These are phyloP conservation scores for Perizoma flavofasciatum DNA, from an alignment of 2,888 invertebrate genomes.

Conservation along the genomic window DNA sequence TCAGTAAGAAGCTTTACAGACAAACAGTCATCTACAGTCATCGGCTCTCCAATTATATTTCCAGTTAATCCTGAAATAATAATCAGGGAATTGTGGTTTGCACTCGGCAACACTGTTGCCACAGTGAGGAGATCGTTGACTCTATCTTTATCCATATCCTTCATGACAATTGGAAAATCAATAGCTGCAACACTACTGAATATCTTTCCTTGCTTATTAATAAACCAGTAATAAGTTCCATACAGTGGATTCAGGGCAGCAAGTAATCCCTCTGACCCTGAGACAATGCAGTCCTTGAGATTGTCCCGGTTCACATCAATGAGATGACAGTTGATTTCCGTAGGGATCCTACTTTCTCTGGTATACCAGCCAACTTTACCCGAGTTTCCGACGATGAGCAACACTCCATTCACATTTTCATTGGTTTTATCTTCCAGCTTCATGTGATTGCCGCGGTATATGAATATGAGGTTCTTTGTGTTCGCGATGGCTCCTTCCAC, in stretches of 20 bases:
- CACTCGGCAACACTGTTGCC: conserved; percentile 77
- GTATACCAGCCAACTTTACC: conserved; percentile 91
- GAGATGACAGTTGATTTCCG: conserved; percentile 88
- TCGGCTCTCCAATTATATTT: conserved; percentile 85
- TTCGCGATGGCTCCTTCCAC: conserved; percentile 86
- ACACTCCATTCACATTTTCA: conserved; percentile 85
- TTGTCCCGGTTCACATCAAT: conserved; percentile 89
- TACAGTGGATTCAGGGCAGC: conserved; percentile 81
- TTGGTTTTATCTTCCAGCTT: conserved; percentile 74
- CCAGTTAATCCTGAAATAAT: conserved; percentile 89
- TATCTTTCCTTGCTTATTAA: conserved; percentile 80
- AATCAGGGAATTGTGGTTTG: conserved; percentile 85
- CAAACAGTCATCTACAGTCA: conserved; percentile 84
- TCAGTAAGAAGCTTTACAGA: conserved; percentile 83
- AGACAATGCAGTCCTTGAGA: conserved; percentile 89
- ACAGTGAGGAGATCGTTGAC: conserved; percentile 87
- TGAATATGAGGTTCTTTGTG: conserved; percentile 88
- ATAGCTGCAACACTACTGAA: conserved; percentile 82
- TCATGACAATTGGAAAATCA: conserved; percentile 88
- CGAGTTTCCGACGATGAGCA: conserved; percentile 87
- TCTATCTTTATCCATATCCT: conserved; percentile 89
- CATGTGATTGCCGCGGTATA: conserved; percentile 88
- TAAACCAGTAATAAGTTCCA: conserved; percentile 84
- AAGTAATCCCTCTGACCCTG: conserved; percentile 86
- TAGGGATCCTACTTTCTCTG: conserved; percentile 86